Conservation (phyloP, 1,140 invertebrate species). For the Thereuonema tuberculata region DNA sequence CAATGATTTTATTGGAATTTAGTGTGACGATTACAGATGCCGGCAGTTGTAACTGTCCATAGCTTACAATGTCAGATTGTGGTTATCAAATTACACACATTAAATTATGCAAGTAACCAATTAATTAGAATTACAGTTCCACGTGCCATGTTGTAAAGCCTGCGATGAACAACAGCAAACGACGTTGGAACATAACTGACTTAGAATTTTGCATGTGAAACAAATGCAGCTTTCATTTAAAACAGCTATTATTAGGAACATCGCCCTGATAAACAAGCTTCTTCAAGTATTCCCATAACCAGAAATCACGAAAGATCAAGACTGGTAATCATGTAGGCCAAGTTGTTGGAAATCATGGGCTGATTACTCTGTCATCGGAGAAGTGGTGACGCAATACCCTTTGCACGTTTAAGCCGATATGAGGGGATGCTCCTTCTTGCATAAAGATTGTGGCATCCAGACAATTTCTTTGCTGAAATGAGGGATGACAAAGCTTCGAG, state of each 20-base stretch:
- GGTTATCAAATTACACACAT: neutral
- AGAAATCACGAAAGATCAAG: neutral
- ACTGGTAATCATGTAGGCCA: no score
- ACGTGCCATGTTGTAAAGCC: neutral
- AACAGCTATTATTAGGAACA: neutral
- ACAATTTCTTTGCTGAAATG: neutral
- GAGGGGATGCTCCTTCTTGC: neutral
- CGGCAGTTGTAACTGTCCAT: neutral
- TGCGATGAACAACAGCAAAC: neutral
- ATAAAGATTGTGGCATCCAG: no score
- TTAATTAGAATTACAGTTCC: neutral
- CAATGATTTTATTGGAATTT: neutral
- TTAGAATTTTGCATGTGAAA: neutral
- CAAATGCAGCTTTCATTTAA: neutral
- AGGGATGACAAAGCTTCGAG: neutral
- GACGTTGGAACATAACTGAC: neutral
- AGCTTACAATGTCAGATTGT: no score
- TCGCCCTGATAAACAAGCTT: neutral
- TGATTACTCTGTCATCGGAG: neutral
- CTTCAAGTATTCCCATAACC: neutral
- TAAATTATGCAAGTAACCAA: neutral
- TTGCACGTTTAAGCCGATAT: neutral
- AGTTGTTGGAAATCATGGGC: neutral
- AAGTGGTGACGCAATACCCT: neutral
- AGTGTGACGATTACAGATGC: neutral